phyloP scores from a whole-genome alignment of 2,797 vertebrate species.

The Anolis apletophallus region DNA sequence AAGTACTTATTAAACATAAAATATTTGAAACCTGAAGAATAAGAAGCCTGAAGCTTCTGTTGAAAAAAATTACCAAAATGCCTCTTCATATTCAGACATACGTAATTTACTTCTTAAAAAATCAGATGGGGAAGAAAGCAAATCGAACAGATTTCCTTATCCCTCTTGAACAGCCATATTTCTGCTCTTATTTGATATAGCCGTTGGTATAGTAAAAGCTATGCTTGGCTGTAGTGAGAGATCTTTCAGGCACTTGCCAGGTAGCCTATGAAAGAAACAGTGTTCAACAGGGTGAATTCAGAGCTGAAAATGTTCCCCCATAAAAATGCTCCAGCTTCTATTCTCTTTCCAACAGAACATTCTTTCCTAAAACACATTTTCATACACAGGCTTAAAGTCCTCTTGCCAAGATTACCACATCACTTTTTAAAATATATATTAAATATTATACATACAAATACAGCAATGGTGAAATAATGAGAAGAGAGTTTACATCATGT shows the following conservation, averaged over 20 bases:
- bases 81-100: too few species aligned
- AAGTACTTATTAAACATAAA: too few species aligned
- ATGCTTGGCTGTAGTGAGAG: slow-evolving; percentile 10
- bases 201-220: neutral
- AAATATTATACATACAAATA: neutral
- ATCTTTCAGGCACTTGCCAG: slow-evolving; percentile 60
- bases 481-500: neutral
- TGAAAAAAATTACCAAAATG: too few species aligned
- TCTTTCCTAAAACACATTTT: slow-evolving; percentile 49
- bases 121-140: too few species aligned
- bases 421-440: neutral
- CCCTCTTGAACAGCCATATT: too few species aligned
- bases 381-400: slow-evolving; percentile 42
- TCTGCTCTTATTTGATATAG: too few species aligned
- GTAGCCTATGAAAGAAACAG: slow-evolving; percentile 40
- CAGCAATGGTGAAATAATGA: neutral
- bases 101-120: too few species aligned
- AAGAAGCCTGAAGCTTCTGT: too few species aligned
- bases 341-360: slow-evolving; percentile 56
- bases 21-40: too few species aligned
- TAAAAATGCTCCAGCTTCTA: slow-evolving; percentile 45
- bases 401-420: rapidly evolving
- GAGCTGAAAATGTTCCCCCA: slow-evolving; percentile 45
- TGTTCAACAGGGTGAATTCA: neutral
- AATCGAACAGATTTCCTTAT: too few species aligned